These are phyloP conservation scores for Lamellibrachia satsuma DNA, from an alignment of 2,888 invertebrate genomes.

Conservation along the genomic window DNA sequence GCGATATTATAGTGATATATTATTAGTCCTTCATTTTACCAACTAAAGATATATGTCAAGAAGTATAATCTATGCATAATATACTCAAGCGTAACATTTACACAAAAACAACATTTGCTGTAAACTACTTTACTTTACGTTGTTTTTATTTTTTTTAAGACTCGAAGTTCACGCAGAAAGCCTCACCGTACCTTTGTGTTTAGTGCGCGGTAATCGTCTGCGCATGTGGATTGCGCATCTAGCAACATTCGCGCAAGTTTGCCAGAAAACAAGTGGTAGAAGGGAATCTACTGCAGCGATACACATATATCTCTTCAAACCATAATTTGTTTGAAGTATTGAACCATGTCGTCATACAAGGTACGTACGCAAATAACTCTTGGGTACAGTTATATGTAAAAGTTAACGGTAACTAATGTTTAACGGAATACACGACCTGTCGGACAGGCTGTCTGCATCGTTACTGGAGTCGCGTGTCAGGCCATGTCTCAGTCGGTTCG, in stretches of 20 bases:
- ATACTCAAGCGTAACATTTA: neutral
- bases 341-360: conserved; percentile 12
- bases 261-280: neutral
- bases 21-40: neutral
- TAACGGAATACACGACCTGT: neutral
- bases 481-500: neutral
- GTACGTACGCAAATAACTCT: neutral
- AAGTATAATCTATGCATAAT: neutral
- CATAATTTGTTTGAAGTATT: neutral
- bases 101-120: neutral
- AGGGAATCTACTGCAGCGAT: neutral
- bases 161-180: neutral
- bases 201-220: conserved; percentile 7
- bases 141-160: neutral
- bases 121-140: neutral
- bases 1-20: conserved; percentile 6
- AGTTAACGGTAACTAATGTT: neutral
- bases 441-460: neutral
- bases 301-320: neutral
- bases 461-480: neutral
- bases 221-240: conserved; percentile 36
- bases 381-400: neutral
- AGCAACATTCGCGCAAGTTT: conserved; percentile 28
- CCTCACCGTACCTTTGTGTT: neutral
- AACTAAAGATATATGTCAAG: neutral